These are phyloP conservation scores for Parnassius orleans DNA, from an alignment of 2,888 invertebrate genomes.

Conservation along the genomic window DNA sequence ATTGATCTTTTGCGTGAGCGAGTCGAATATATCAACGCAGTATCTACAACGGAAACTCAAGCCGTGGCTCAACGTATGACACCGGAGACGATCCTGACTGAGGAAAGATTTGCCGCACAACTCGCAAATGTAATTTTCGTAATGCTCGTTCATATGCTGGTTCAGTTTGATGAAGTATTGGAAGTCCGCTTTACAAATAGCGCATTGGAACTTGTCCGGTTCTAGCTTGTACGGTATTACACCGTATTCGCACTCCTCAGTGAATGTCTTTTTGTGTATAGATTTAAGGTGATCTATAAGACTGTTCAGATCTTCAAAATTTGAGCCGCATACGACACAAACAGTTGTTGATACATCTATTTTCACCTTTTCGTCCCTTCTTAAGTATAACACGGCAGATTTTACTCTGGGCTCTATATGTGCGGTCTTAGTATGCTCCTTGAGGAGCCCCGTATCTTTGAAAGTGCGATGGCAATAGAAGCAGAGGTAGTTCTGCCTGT, in stretches of 20 bases:
- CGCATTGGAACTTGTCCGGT: conserved; percentile 51
- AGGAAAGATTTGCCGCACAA: conserved; percentile 66
- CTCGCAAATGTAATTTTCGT: conserved; percentile 63
- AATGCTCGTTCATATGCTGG: conserved; percentile 72
- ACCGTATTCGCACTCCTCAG: conserved; percentile 51
- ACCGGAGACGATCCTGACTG: conserved; percentile 57
- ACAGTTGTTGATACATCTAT: conserved; percentile 52
- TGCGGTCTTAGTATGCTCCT: conserved; percentile 58
- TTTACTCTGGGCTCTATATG: conserved; percentile 54
- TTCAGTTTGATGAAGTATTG: conserved; percentile 67
- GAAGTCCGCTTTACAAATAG: conserved; percentile 54
- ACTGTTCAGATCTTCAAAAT: conserved; percentile 39
- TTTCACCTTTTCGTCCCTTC: conserved; percentile 69
- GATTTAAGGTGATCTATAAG: conserved; percentile 54
- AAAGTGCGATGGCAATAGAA: conserved; percentile 67
- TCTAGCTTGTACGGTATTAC: conserved; percentile 60
- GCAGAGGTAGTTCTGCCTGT: conserved; percentile 65
- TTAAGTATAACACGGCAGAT: conserved; percentile 59
- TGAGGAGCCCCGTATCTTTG: conserved; percentile 52
- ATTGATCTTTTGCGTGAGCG: conserved; percentile 49
- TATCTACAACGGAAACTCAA: conserved; percentile 52
- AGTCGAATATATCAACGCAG: conserved; percentile 55
- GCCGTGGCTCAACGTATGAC: conserved; percentile 57
- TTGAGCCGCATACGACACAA: conserved; percentile 49
- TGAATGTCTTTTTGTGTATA: conserved; percentile 45